phyloP scores from a whole-genome alignment of 2,888 invertebrate species.

The Pyrrhosoma nymphula region DNA sequence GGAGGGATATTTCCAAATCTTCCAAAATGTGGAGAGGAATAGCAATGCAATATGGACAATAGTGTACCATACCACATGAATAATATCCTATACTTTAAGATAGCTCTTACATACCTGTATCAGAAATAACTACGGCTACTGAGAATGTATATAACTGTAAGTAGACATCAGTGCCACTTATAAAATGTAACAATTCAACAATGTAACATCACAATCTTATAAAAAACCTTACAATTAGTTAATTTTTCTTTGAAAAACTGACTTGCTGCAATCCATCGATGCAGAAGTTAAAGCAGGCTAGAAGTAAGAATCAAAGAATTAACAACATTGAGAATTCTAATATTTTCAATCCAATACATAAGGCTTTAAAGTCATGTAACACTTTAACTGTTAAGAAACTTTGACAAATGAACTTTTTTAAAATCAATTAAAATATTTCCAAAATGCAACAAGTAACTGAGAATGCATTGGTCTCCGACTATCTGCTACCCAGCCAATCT shows the following conservation, averaged over 20 bases:
- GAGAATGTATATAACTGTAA: neutral
- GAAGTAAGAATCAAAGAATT: conserved; percentile 51
- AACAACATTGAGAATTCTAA: neutral
- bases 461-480: neutral
- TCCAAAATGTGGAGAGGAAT: neutral
- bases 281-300: conserved; percentile 56
- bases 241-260: conserved; percentile 28
- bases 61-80: neutral
- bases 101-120: neutral
- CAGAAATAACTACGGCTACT: neutral
- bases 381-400: neutral
- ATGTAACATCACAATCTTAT: neutral
- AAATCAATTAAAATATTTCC: neutral
- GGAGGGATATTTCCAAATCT: conserved; percentile 28
- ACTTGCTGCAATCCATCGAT: conserved; percentile 31
- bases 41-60: neutral
- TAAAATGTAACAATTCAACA: neutral
- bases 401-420: neutral
- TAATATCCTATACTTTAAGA: neutral
- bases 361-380: neutral
- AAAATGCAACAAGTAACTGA: neutral
- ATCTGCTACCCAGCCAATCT: neutral
- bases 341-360: neutral
- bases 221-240: neutral
- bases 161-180: neutral